These are phyloP conservation scores for Pangasius macronema DNA, from an alignment of 2,797 vertebrate genomes.

Conservation along the genomic window DNA sequence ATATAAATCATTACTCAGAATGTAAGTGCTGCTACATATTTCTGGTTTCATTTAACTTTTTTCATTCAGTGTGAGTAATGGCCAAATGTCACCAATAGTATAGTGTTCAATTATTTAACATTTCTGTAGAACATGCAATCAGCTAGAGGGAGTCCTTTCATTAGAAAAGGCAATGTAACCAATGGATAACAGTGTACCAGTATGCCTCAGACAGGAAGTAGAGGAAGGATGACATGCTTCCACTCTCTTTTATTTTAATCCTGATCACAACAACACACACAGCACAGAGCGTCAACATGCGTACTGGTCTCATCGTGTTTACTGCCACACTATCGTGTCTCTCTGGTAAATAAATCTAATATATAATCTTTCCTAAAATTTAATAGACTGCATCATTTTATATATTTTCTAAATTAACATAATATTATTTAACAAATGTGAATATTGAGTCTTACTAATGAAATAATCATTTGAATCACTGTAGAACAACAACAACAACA, in stretches of 20 bases:
- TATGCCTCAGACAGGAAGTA: not conserved
- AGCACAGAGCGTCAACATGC: constrained; percentile 11
- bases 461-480: not conserved
- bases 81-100: too few species aligned
- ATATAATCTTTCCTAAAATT: not conserved
- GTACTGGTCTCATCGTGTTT: not conserved
- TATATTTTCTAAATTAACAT: not conserved
- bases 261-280: not conserved
- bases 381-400: not conserved
- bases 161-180: too few species aligned
- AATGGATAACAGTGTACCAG: too few species aligned
- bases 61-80: too few species aligned
- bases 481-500: not conserved
- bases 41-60: too few species aligned
- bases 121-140: too few species aligned
- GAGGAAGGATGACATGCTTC: not conserved
- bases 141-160: too few species aligned
- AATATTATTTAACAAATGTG: not conserved
- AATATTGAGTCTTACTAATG: not conserved
- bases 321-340: constrained; percentile 3
- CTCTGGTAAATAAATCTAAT: not conserved
- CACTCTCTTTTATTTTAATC: not conserved
- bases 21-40: too few species aligned
- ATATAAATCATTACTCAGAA: too few species aligned
- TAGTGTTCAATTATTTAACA: too few species aligned